These are phyloP conservation scores for Serinus canaria DNA, from an alignment of 2,113 vertebrate genomes.

Conservation along the genomic window DNA sequence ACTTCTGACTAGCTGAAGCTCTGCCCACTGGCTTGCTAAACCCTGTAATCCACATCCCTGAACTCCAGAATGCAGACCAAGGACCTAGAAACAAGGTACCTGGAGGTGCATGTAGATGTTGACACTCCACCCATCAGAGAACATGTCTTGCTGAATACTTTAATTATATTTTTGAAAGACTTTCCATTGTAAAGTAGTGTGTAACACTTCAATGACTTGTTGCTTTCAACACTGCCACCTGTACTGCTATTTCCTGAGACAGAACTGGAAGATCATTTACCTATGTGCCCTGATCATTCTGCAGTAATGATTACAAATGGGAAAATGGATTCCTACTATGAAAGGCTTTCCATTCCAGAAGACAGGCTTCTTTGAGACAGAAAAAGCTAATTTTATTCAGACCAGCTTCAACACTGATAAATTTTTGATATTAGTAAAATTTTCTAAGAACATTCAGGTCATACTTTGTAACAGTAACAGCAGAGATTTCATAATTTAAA, in stretches of 20 bases:
- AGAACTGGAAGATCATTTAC: neutral
- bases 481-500: neutral
- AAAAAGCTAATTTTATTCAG: neutral
- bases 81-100: fast-evolving
- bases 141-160: neutral
- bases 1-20: neutral
- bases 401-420: neutral
- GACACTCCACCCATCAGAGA: neutral
- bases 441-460: neutral
- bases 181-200: neutral
- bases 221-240: neutral
- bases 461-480: neutral
- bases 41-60: neutral
- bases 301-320: neutral
- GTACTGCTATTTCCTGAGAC: neutral
- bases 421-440: neutral
- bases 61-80: neutral
- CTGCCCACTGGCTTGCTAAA: neutral
- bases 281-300: neutral
- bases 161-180: neutral
- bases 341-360: neutral
- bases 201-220: neutral
- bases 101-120: neutral
- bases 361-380: neutral
- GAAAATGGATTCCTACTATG: neutral